These are phyloP conservation scores for Pristionchus japonicus DNA, from an alignment of 2,888 invertebrate species.

Conservation along the genomic window DNA sequence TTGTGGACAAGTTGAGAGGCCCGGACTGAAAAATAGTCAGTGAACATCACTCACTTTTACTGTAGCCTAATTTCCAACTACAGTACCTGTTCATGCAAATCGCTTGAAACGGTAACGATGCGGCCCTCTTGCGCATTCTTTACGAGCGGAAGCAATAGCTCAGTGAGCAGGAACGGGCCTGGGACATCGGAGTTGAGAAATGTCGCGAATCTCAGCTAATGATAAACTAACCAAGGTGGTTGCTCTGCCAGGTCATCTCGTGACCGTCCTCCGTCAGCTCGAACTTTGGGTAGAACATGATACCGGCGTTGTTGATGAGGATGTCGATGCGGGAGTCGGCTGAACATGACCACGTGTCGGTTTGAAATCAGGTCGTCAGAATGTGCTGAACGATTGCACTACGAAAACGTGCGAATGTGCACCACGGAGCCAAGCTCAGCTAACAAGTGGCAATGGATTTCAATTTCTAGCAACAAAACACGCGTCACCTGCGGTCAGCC, in stretches of 20 bases:
- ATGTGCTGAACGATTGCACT: no score
- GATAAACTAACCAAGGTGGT: slow-evolving; percentile 82
- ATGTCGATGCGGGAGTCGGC: slow-evolving; percentile 69
- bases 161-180: slow-evolving; percentile 79
- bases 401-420: no score
- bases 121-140: slow-evolving; percentile 79
- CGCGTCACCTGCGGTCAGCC: slow-evolving; percentile 57
- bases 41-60: not conserved
- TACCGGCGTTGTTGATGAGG: slow-evolving; percentile 83
- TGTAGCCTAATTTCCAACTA: no score
- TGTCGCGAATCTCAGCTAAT: no score
- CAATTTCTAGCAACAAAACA: no score
- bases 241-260: slow-evolving; percentile 90
- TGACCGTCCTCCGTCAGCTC: slow-evolving; percentile 86
- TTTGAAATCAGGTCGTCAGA: no score
- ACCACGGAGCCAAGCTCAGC: no score
- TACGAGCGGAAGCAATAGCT: slow-evolving; percentile 85
- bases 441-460: no score
- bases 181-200: not conserved
- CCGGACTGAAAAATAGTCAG: not conserved
- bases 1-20: slow-evolving; percentile 58
- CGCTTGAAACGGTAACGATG: slow-evolving; percentile 85
- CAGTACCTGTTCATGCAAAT: not conserved
- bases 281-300: slow-evolving; percentile 86
- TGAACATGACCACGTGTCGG: not conserved